These are phyloP conservation scores for Altica lythri DNA, from an alignment of 2,888 invertebrate genomes.

Conservation along the genomic window DNA sequence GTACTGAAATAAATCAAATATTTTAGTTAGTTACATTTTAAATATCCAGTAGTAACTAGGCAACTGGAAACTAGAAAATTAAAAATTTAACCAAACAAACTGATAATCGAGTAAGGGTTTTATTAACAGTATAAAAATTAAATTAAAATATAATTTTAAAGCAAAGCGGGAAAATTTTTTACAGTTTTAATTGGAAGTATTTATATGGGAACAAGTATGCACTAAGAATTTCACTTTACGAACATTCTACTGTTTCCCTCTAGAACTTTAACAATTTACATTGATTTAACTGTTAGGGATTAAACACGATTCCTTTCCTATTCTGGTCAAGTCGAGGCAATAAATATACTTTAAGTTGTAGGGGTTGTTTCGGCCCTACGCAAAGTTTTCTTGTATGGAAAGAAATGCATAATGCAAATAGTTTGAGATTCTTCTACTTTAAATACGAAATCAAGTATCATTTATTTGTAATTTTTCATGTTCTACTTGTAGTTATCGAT, in stretches of 20 bases:
- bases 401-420: constrained; percentile 35
- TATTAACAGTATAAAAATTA: too few species aligned
- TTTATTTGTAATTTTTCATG: too few species aligned
- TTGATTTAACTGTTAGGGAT: constrained; percentile 39
- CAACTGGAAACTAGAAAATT: too few species aligned
- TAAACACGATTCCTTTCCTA: constrained; percentile 45
- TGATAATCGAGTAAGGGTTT: not conserved
- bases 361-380: constrained; percentile 29
- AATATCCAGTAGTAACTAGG: too few species aligned
- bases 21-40: too few species aligned
- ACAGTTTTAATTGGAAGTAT: not conserved
- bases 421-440: constrained; percentile 17
- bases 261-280: constrained; percentile 40
- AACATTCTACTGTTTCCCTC: constrained; percentile 7
- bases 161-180: too few species aligned
- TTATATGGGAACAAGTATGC: too few species aligned
- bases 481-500: too few species aligned
- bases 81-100: not conserved
- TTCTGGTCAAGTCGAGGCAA: constrained; percentile 48
- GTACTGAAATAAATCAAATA: too few species aligned
- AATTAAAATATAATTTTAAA: too few species aligned
- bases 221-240: constrained; percentile 23
- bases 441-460: too few species aligned
- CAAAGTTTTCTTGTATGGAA: constrained; percentile 38
- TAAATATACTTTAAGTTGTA: constrained; percentile 42